Conservation (phyloP, 2,797 vertebrate species). For the Lepidocolaptes lacrymiger region DNA sequence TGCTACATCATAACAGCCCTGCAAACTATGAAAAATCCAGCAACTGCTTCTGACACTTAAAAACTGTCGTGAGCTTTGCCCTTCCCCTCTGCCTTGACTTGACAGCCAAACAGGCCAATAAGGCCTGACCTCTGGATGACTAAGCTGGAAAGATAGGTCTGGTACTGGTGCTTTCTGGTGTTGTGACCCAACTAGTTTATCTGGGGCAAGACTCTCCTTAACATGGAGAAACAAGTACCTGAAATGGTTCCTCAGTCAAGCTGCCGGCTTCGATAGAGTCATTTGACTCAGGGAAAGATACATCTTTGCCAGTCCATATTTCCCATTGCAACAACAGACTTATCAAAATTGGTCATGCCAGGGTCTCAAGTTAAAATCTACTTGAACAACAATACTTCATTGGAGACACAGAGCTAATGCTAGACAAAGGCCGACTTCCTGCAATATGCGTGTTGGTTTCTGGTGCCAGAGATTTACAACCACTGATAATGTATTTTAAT, state of each 20-base stretch:
- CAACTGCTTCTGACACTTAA: background rate
- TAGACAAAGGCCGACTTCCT: conserved; percentile 64
- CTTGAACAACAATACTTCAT: conserved; percentile 42
- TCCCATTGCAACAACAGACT: conserved; percentile 46
- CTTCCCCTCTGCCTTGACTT: background rate
- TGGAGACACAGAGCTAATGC: conserved; percentile 38
- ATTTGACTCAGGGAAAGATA: conserved; percentile 35
- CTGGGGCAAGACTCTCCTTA: background rate
- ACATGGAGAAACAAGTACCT: background rate
- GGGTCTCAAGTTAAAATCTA: conserved; percentile 43
- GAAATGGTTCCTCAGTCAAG: background rate
- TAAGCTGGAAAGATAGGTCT: background rate
- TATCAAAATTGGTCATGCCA: conserved; percentile 54
- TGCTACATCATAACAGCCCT: background rate
- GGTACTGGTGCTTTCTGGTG: background rate
- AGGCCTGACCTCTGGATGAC: background rate
- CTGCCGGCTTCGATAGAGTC: background rate
- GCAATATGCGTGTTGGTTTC: background rate
- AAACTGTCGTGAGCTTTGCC: background rate
- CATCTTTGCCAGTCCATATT: conserved; percentile 26
- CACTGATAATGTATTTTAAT: conserved; percentile 66
- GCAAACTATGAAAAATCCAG: background rate
- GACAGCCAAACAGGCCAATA: background rate
- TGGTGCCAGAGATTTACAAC: conserved; percentile 63
- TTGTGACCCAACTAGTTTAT: background rate